Base-by-base conservation (phyloP, 2,888 invertebrate species). In the Pharmacophagus antenor region DNA sequence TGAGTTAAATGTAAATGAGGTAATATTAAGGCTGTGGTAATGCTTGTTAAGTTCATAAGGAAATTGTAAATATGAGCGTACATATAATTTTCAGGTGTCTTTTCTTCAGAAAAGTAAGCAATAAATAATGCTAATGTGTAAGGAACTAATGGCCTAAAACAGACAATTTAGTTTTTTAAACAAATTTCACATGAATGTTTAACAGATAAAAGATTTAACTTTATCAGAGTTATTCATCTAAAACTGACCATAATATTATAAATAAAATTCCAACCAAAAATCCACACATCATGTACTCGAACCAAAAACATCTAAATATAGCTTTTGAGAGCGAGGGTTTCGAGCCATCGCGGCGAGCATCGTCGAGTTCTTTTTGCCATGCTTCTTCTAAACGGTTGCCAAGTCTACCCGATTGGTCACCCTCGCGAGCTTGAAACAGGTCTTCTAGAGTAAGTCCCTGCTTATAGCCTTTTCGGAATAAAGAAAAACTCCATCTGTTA, bases 51-150 rank as follows among this genome's bases (percentile, higher is more conserved):
- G 67, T 95, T 92, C 71, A 95, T 91, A 8, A 85, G 85, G 37
- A 91, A 91, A 49, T 94, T 95, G 72, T 94, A 93, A 56, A 93
- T 77, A 79, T 95, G 95, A 1, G 95, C 95, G 62, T 93, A 83
- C 58, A 82, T 80, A 44, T 87, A 80, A 0, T 80, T 80, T 62
- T 92, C 91, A 8, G 79, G 65, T 1, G 87, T 87, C 63, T 88
- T 88, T 23, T 89, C 82, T 15, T 88, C 88, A 65, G 93, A 91
- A 75, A 94, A 94, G 73, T 93, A 93, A 70, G 84, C 91, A 66
- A 95, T 94, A 63, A 94, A 91, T 71, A 92, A 84, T 7, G 93
- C 93, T 76, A 94, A 73, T 8, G 92, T 84, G 62, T 88, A 92
- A 0, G 94, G 94, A 70, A 93, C 92, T 46, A 92, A 67, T 57